phyloP scores from a whole-genome alignment of 2,113 vertebrate species.

The Myiagra hebetior region DNA sequence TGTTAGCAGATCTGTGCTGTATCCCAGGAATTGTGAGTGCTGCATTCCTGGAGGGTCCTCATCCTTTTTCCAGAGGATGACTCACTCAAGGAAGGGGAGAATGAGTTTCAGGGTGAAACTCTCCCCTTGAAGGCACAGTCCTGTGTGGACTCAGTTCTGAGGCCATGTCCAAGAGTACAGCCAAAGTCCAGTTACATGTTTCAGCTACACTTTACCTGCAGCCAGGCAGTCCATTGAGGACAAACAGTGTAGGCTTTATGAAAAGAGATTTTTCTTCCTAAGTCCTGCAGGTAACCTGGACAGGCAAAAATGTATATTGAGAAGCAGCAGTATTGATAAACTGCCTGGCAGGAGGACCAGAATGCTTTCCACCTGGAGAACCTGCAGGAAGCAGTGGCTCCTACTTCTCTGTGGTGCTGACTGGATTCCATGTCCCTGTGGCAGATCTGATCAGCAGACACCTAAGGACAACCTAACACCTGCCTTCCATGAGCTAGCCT shows the following conservation, averaged over 20 bases:
- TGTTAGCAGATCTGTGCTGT: background rate
- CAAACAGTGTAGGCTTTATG: background rate
- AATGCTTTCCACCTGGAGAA: constrained; percentile 78
- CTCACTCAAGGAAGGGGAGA: background rate
- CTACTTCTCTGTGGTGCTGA: constrained; percentile 80
- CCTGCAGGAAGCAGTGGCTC: constrained; percentile 80
- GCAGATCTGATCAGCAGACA: constrained; percentile 80
- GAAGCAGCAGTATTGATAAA: constrained; percentile 77
- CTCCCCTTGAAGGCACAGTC: background rate
- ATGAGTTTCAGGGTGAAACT: background rate
- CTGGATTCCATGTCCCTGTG: constrained; percentile 77
- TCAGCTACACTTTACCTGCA: background rate
- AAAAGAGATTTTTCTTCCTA: background rate
- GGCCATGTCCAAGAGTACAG: background rate
- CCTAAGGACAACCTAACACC: constrained; percentile 78
- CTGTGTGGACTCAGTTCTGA: background rate
- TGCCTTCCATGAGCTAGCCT: constrained; percentile 76
- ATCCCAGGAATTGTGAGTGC: too few species aligned
- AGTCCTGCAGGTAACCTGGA: constrained; percentile 36
- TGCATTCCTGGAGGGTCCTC: background rate
- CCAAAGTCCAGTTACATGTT: background rate
- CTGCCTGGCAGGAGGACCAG: constrained; percentile 78
- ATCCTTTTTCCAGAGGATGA: background rate
- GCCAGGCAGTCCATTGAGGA: background rate
- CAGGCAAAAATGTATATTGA: constrained; percentile 80